Percentiles rank a stretch among this genome's conserved stretches.
Conservation (phyloP, 2,888 invertebrate genomes). For the Torymus aiolomorphi region DNA sequence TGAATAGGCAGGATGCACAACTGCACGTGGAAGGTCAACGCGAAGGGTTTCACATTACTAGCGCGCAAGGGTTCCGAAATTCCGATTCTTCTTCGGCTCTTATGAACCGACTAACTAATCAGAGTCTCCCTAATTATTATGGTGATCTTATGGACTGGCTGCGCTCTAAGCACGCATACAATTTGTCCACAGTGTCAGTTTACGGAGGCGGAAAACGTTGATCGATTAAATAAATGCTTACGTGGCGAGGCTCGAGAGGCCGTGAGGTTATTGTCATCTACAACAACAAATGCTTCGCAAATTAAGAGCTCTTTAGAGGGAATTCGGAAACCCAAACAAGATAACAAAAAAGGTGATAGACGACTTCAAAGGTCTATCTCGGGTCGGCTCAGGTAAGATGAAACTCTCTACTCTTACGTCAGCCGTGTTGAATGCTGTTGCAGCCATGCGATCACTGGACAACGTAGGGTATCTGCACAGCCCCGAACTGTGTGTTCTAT, state of each 20-base stretch:
- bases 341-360: background rate
- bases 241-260: background rate
- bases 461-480: background rate
- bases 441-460: background rate
- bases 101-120: background rate
- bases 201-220: background rate
- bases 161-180: background rate
- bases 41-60: too few relatives aligned
- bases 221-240: background rate
- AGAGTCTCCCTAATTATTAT: background rate
- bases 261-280: background rate
- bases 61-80: background rate
- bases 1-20: too few relatives aligned
- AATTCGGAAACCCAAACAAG: background rate
- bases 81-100: background rate
- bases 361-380: conserved; percentile 1
- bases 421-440: background rate
- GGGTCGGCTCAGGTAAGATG: background rate
- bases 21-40: too few relatives aligned
- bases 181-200: background rate
- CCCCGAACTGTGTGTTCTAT: conserved; percentile 1
- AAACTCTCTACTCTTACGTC: background rate
- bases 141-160: background rate
- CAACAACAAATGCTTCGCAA: background rate
- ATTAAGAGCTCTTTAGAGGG: background rate